Percentiles rank a stretch among this genome's conserved stretches.
Conservation (phyloP, 2,113 vertebrate species). For the Cettia cetti region DNA sequence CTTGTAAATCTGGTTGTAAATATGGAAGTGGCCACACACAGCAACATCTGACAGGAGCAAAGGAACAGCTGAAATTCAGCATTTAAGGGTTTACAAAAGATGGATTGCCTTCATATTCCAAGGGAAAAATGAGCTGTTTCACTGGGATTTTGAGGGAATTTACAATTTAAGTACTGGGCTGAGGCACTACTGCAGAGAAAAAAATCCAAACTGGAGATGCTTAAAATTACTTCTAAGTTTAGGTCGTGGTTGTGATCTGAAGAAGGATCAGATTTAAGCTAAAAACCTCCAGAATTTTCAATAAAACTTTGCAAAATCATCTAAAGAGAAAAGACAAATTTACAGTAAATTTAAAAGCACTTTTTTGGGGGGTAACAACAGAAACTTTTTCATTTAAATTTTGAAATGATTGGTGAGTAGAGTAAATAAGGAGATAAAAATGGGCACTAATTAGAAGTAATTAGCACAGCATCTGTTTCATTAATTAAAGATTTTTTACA, state of each 20-base stretch:
- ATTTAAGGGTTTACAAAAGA: not conserved
- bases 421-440: rapidly evolving
- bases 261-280: not conserved
- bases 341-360: rapidly evolving
- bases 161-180: not conserved
- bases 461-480: not conserved
- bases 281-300: not conserved
- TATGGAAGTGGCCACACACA: not conserved
- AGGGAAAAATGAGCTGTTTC: not conserved
- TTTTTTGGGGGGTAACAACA: rapidly evolving
- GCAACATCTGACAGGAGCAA: not conserved
- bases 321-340: not conserved
- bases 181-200: not conserved
- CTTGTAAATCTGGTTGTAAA: not conserved
- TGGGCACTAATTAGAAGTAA: not conserved
- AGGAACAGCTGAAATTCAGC: not conserved
- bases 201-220: not conserved
- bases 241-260: not conserved
- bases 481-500: not conserved
- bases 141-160: not conserved
- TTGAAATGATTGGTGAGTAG: not conserved
- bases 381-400: not conserved
- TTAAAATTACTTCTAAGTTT: not conserved
- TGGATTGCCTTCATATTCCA: not conserved
- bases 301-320: rapidly evolving